phyloP scores from a whole-genome alignment of 2,888 invertebrate species.

The Cosmorhoe ocellata region DNA sequence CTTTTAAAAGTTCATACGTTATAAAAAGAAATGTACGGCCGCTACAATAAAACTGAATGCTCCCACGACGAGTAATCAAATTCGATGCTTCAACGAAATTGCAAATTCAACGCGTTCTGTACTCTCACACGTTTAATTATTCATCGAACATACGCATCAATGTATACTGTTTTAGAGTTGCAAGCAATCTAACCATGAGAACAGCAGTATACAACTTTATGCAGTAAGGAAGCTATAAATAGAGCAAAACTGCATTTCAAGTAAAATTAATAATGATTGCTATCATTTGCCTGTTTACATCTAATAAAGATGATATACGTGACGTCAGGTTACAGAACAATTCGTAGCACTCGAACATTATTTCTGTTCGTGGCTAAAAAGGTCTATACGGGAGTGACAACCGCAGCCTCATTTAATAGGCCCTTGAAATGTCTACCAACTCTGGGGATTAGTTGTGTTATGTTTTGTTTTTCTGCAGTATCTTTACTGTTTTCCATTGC shows the following conservation, averaged over 20 bases:
- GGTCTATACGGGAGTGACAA: too few species aligned
- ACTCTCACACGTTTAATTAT: slow-evolving; percentile 29
- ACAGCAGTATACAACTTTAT: neutral
- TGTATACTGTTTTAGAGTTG: slow-evolving; percentile 23
- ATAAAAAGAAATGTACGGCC: slow-evolving; percentile 21
- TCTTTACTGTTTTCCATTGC: slow-evolving; percentile 4
- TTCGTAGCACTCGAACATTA: too few species aligned
- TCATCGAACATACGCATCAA: slow-evolving; percentile 27
- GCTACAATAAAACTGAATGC: slow-evolving; percentile 34
- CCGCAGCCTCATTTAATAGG: too few species aligned
- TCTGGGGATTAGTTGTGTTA: too few species aligned
- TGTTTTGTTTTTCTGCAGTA: too few species aligned
- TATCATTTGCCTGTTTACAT: too few species aligned
- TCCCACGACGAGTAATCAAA: slow-evolving; percentile 33
- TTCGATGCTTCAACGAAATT: slow-evolving; percentile 35
- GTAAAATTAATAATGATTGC: too few species aligned
- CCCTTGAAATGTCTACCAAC: too few species aligned
- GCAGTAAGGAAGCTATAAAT: neutral
- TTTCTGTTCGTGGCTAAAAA: too few species aligned
- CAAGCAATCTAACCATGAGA: slow-evolving; percentile 18
- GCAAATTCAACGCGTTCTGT: slow-evolving; percentile 35
- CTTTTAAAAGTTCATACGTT: slow-evolving; percentile 13
- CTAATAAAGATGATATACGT: too few species aligned
- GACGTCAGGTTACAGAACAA: too few species aligned
- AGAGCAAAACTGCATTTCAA: too few species aligned